Evolutionary conservation across 2,113 vertebrate species (phyloP).

Genomic region (Lepus americanus): DNA sequence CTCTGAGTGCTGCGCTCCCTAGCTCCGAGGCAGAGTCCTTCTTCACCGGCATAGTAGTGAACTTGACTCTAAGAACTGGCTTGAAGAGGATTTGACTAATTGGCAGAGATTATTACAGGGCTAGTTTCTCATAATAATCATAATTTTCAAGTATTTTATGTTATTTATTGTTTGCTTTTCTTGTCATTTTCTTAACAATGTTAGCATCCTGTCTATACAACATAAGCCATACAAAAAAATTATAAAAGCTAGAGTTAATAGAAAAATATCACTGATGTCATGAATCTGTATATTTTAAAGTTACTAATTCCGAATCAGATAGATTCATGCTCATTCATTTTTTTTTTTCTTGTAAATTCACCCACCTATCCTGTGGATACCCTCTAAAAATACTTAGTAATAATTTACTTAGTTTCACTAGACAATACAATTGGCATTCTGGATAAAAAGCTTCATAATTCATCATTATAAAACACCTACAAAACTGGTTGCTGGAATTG

Average conservation of each 20-base stretch:
- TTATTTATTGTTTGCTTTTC: neutral
- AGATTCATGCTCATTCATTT: neutral
- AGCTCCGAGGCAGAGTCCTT: neutral
- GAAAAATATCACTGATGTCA: neutral
- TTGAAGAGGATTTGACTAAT: neutral
- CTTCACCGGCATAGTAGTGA: neutral
- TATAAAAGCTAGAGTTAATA: neutral
- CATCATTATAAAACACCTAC: no score
- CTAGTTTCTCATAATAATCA: neutral
- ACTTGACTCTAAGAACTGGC: neutral
- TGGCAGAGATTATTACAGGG: neutral
- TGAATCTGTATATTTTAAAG: neutral
- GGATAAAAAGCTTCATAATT: slow-evolving; percentile 21
- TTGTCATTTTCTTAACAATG: neutral
- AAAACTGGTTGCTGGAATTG: no score
- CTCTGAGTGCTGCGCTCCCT: neutral
- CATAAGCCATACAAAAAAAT: neutral
- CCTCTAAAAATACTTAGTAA: slow-evolving; percentile 35
- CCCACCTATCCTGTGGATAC: neutral
- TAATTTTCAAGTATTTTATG: neutral
- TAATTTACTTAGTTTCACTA: neutral
- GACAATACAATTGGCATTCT: neutral
- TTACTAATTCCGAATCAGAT: neutral
- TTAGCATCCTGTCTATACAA: neutral
- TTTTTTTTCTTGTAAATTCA: neutral